Evolutionary conservation across 2,888 invertebrate genomes (phyloP).

Genomic region (Drosophila infuscata): DNA sequence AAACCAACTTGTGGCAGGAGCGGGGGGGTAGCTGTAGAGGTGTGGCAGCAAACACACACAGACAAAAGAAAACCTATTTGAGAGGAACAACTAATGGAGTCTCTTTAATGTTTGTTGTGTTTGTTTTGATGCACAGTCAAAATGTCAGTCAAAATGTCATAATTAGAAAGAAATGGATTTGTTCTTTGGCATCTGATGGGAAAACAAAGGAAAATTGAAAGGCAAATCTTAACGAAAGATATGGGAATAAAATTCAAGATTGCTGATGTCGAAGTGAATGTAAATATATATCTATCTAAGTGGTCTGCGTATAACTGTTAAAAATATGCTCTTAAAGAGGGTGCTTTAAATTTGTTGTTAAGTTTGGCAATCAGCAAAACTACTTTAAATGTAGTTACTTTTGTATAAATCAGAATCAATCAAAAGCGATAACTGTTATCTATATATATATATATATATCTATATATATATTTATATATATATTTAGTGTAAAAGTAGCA

Average conservation of each 20-base stretch:
- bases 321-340: not conserved
- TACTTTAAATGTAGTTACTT: not conserved
- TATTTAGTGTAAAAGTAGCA: slow-evolving; percentile 4
- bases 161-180: slow-evolving; percentile 32
- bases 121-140: slow-evolving; percentile 52
- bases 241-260: slow-evolving; percentile 8
- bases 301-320: not conserved
- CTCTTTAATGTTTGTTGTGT: slow-evolving; percentile 25
- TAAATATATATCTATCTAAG: not conserved
- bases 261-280: not conserved
- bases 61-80: slow-evolving; percentile 2
- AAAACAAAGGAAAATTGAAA: slow-evolving; percentile 42
- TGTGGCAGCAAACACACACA: slow-evolving; percentile 19
- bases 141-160: slow-evolving; percentile 61
- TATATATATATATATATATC: not conserved
- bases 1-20: too few relatives aligned
- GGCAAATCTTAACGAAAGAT: slow-evolving; percentile 6
- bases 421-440: slow-evolving; percentile 19
- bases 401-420: slow-evolving; percentile 11
- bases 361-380: too few relatives aligned
- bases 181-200: slow-evolving; percentile 27
- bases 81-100: slow-evolving; percentile 43
- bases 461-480: not conserved
- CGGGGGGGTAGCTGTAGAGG: not conserved
- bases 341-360: not conserved